Evolutionary conservation across 2,113 vertebrate genomes (phyloP), one percentile per base, ranked within the genome.

Genomic region (Semnopithecus entellus): DNA sequence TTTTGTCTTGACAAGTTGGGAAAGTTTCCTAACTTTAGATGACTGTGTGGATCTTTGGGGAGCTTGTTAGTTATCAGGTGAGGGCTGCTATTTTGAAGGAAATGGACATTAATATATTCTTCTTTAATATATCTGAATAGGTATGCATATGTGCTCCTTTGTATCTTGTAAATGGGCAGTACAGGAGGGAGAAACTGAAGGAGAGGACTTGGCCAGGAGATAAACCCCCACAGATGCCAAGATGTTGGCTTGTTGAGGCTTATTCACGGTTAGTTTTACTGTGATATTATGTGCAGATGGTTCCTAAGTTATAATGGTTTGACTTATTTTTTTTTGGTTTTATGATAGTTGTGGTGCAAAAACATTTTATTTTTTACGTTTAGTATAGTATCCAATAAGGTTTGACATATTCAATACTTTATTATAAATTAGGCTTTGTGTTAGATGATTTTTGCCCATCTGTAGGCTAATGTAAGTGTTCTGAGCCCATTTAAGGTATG

Each of bases 1-100:
- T 0, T 97, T 70, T 92, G 73, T 94, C 5, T 5, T 52, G 92
- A 48, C 3, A 93, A 84, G 64, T 89, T 98, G 88, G 88, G 95
- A 81, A 93, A 52, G 45, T 79, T 90, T 88, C 82, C 73, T 79
- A 57, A 75, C 73, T 91, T 97, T n/a, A 87, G 40, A 72, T 59
- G 90, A 23, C 80, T 86, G 0, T 35, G 57, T 38, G 79, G 86
- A 2, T 88, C 70, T 86, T 79, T 76, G 38, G 91, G 81, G 76
- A 95, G 88, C 64, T 86, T 76, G 96, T 59, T 55, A 96, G 68
- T 55, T 87, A 89, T 30, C 79, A 86, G 86, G 73, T 73, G 80
- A 95, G 43, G 48, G 30, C 55, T 92, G 45, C 38, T 61, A 66
- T 87, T 96, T 90, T 81, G 43, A 73, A 86, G 50, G 73, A 72